phyloP scores from a whole-genome alignment of 2,888 invertebrate genomes.

The Plebejus anna region DNA sequence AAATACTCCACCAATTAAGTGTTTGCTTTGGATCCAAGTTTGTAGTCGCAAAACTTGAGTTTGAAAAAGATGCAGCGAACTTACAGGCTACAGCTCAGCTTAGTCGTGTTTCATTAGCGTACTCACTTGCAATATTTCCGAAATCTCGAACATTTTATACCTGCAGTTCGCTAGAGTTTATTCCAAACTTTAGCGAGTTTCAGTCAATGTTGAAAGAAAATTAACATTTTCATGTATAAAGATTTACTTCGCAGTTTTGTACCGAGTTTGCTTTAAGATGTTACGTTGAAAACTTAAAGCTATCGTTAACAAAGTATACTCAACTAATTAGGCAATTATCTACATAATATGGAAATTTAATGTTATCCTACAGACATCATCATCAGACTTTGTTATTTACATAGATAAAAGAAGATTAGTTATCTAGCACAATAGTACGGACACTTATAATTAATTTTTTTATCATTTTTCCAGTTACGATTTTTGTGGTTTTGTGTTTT shows the following conservation, averaged over 20 bases:
- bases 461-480: too few species aligned
- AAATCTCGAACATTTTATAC: slow-evolving; percentile 18
- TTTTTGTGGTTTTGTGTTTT: too few species aligned
- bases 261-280: background rate
- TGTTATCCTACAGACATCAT: too few species aligned
- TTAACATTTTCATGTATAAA: slow-evolving; percentile 22
- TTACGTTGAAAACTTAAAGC: background rate
- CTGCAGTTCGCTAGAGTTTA: slow-evolving; percentile 12
- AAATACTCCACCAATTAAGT: slow-evolving; percentile 54
- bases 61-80: slow-evolving; percentile 26
- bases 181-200: slow-evolving; percentile 13
- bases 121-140: slow-evolving; percentile 24
- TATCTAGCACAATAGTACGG: too few species aligned
- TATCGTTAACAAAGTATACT: background rate
- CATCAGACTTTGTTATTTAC: too few species aligned
- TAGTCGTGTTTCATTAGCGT: slow-evolving; percentile 27
- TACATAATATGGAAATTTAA: background rate
- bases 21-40: slow-evolving; percentile 53
- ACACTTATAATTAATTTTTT: too few species aligned
- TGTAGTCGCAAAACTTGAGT: slow-evolving; percentile 34
- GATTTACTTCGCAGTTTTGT: slow-evolving; percentile 9
- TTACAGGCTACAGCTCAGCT: background rate
- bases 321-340: background rate
- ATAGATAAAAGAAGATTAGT: too few species aligned
- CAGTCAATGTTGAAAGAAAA: slow-evolving; percentile 21